Base-by-base conservation (phyloP, 2,113 vertebrate species). In the Pangasianodon hypophthalmus region DNA sequence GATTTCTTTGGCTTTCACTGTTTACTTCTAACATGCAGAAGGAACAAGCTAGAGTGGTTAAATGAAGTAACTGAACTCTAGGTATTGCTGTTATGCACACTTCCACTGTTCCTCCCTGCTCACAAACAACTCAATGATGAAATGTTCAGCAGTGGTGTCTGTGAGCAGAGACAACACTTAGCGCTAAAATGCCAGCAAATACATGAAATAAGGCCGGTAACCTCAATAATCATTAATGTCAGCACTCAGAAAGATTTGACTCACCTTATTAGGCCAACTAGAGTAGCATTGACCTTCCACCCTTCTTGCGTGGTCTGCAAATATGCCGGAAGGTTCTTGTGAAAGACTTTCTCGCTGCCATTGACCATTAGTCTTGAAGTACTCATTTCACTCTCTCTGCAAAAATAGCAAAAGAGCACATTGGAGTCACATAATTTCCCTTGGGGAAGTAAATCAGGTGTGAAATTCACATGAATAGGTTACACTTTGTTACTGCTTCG, bases 201-300 rank as follows among this genome's bases (percentile, higher is more conserved):
- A 37, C 29, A 52, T n/a, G n/a, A 46, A 60, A 82, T 29, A 50
- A 88, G 60, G 77, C 29, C 3, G n/a, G 79, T 29, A 52, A 58
- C 64, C 26, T 81, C 50, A 81, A 84, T 58, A 84, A 84, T 21
- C 37, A 41, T 85, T 48, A 89, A 85, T 64, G n/a, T 24, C 69
- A 77, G 81, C 82, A 41, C 54, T 32, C 69, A 32, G 26, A 64
- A 50, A 50, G 46, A 48, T 56, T 21, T 32, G 29, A 58, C 96
- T 96, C 89, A 98, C 97, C 97, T 96, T 95, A 98, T 98, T 93
- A 97, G 96, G 88, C 97, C 82, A 54, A 97, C 97, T 89, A 98
- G 94, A 64, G 97, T 96, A 84, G 96, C 95, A 95, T 98, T 98
- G 90, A 97, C 95, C 94, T 95, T 97, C 97, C 97, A 98, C 46